These are phyloP conservation scores for Nothobranchius kuhntae DNA, from an alignment of 2,113 vertebrate genomes.

Conservation along the genomic window DNA sequence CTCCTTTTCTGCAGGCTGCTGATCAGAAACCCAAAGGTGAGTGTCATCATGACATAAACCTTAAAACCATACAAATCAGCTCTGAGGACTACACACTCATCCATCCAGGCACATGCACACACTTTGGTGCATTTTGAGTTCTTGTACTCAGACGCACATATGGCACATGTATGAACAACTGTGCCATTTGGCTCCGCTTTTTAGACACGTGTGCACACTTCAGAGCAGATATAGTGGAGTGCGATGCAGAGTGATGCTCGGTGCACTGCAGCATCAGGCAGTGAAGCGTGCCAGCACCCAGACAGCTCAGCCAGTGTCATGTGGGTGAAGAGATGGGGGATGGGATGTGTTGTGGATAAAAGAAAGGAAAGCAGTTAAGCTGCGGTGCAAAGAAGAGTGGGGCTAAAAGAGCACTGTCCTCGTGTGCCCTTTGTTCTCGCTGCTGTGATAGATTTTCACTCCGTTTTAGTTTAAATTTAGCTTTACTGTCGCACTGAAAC, in stretches of 20 bases:
- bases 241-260: conserved; percentile 58
- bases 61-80: conserved; percentile 38
- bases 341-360: conserved; percentile 30
- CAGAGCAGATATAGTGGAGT: conserved; percentile 40
- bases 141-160: conserved; percentile 41
- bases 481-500: neutral
- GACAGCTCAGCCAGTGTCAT: conserved; percentile 50
- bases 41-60: conserved; percentile 47
- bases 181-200: conserved; percentile 27
- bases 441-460: conserved; percentile 1
- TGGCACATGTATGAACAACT: conserved; percentile 44
- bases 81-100: conserved; percentile 49
- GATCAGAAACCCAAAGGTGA: conserved; percentile 99
- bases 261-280: conserved; percentile 52
- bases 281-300: conserved; percentile 59
- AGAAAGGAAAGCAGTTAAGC: conserved; percentile 21
- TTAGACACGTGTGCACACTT: conserved; percentile 20
- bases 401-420: conserved; percentile 36
- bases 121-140: conserved; percentile 30
- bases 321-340: conserved; percentile 9
- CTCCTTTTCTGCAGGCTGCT: conserved; percentile 83
- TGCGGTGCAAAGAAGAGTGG: conserved; percentile 12
- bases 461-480: neutral
- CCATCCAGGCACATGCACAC: conserved; percentile 4
- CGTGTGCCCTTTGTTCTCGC: conserved; percentile 32